Percentiles rank a stretch among this genome's conserved stretches.
phyloP scores from a whole-genome alignment of 2,113 vertebrate species.

The Podarcis muralis region DNA sequence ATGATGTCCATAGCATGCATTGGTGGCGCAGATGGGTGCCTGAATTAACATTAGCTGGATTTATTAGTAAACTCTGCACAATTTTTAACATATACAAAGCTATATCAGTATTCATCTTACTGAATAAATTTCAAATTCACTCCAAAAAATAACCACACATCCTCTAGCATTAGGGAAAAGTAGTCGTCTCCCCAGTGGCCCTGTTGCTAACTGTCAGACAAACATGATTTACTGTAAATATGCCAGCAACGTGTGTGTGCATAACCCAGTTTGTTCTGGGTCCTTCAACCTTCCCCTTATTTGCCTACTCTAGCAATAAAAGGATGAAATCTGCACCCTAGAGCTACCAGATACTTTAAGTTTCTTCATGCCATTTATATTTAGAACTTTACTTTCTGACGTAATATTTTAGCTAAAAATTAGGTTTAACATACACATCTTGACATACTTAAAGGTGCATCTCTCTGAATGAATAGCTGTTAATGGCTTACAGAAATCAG shows the following conservation, averaged over 20 bases:
- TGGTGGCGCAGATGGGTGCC: not conserved
- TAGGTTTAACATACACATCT: constrained; percentile 12
- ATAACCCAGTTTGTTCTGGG: constrained; percentile 72
- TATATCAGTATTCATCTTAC: constrained; percentile 57
- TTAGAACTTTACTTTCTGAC: constrained; percentile 50
- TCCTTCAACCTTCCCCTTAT: constrained; percentile 72
- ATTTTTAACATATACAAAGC: constrained; percentile 85
- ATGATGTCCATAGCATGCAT: not conserved
- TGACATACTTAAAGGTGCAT: constrained; percentile 40
- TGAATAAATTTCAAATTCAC: constrained; percentile 74
- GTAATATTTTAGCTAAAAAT: not conserved
- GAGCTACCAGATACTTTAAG: constrained; percentile 57
- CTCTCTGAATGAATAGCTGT: constrained; percentile 60
- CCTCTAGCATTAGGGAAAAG: constrained; percentile 75
- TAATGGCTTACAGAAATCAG: not conserved
- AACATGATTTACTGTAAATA: constrained; percentile 69
- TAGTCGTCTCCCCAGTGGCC: constrained; percentile 70
- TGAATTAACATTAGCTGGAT: not conserved
- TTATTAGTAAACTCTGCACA: not conserved
- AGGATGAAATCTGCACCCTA: constrained; percentile 61
- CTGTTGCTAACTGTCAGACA: constrained; percentile 66
- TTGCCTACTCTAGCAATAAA: constrained; percentile 66
- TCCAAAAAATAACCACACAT: constrained; percentile 73
- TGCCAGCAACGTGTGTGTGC: constrained; percentile 76
- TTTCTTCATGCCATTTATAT: constrained; percentile 61